These are phyloP conservation scores for Drosophila arizonae DNA, from an alignment of 1,140 invertebrate species.

Conservation along the genomic window DNA sequence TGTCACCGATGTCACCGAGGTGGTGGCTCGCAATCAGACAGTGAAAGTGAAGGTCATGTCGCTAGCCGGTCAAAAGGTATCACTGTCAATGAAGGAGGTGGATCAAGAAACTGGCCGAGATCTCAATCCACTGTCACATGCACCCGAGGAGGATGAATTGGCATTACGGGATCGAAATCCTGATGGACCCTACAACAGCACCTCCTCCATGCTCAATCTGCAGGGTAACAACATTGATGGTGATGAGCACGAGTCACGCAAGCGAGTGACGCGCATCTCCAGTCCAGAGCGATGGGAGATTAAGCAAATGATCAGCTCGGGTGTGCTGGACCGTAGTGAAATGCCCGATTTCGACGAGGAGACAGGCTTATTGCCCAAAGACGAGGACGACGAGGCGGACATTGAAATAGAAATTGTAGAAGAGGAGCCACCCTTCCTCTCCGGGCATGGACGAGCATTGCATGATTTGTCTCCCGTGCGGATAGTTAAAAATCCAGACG, in stretches of 20 bases:
- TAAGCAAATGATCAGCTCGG: slow-evolving; percentile 94
- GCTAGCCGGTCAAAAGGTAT: slow-evolving; percentile 96
- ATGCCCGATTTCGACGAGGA: slow-evolving; percentile 96
- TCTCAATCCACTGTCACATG: slow-evolving; percentile 92
- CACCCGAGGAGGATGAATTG: slow-evolving; percentile 85
- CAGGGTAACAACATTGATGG: slow-evolving; percentile 87
- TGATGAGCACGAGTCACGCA: slow-evolving; percentile 90
- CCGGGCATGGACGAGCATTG: slow-evolving; percentile 93
- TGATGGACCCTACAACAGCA: slow-evolving; percentile 87
- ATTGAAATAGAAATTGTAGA: slow-evolving; percentile 99
- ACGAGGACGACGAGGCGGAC: slow-evolving; percentile 97
- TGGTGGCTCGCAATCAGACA: slow-evolving; percentile 94
- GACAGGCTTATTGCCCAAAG: slow-evolving; percentile 90
- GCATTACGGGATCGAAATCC: slow-evolving; percentile 92
- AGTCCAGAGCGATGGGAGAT: slow-evolving; percentile 98
- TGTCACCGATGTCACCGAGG: slow-evolving; percentile 97
- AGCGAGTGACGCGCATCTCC: slow-evolving; percentile 94
- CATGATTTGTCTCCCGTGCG: slow-evolving; percentile 97
- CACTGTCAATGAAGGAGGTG: slow-evolving; percentile 99
- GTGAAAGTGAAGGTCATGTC: slow-evolving; percentile 97
- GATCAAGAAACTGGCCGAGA: slow-evolving; percentile 97
- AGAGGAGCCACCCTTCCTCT: slow-evolving; percentile 98
- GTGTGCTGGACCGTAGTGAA: slow-evolving; percentile 92
- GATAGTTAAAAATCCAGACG: slow-evolving; percentile 99
- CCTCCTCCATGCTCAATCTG: slow-evolving; percentile 87